Base-by-base conservation (phyloP, 2,888 invertebrate species). In the Lasioglossum villosulum region DNA sequence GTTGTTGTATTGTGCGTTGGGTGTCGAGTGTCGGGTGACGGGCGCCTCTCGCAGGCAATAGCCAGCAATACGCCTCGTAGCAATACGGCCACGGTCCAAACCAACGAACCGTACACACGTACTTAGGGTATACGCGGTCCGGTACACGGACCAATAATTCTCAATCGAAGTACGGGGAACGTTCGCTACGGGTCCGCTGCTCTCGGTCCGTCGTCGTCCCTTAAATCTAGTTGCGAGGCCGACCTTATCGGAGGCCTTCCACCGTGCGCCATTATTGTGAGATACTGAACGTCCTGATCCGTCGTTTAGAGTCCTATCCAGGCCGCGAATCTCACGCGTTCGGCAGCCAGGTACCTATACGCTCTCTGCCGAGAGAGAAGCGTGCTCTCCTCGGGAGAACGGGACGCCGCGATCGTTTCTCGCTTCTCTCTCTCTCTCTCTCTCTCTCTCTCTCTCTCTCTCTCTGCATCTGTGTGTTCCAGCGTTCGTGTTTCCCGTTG, bases 151-250 rank as follows among this genome's bases (percentile, higher is more conserved):
- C 82, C 87, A 91, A 91, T 91, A 91, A 91, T 86, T 91, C 89
- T 91, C 89, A 88, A 91, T 91, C 88, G 89, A 45, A 37, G 68
- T 34, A 70, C 81, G 76, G 63, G 79, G 78, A 79, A 75, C 85
- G 82, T 78, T 86, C 76, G 84, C 82, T 75, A 83, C 81, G 84
- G 78, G 83, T 72, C 79, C 70, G 63, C 73, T 12, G 72, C 79
- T 68, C 84, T 59, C 59, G 59, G 59, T n/a, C 27, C 59, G 27
- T 85, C 78, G 82, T 77, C 77, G 84, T 90, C 87, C 86, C 88
- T 91, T 90, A 90, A 90, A 90, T 90, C 90, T 88, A 89, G 89
- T 90, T 88, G 91, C 90, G 83, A 82, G 87, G 88, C 82, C 90
- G 90, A 88, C 89, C 86, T 90, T 91, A 91, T 91, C 91, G 89